These are phyloP conservation scores for Cactoblastis cactorum DNA, from an alignment of 2,888 invertebrate genomes.

Conservation along the genomic window DNA sequence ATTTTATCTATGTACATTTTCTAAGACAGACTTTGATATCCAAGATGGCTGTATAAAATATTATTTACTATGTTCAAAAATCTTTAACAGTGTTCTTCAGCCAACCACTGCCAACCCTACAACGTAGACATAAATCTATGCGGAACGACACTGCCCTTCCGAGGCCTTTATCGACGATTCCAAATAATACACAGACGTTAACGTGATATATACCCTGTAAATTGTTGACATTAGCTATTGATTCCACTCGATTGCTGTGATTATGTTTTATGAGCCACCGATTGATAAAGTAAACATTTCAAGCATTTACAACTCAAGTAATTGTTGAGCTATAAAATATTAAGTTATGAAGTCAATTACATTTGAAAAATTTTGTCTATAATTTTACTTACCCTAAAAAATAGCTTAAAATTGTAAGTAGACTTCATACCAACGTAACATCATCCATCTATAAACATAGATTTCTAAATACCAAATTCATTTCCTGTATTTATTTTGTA, in stretches of 20 bases:
- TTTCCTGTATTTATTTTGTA: neutral
- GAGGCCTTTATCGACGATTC: conserved; percentile 45
- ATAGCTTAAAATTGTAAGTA: too few relatives aligned
- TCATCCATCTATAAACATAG: too few relatives aligned
- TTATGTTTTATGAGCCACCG: conserved; percentile 4
- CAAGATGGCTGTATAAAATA: too few relatives aligned
- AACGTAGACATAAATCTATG: conserved; percentile 64
- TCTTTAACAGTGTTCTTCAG: too few relatives aligned
- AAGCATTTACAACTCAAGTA: neutral
- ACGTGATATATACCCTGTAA: conserved; percentile 14
- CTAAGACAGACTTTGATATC: too few relatives aligned
- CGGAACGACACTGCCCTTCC: conserved; percentile 46
- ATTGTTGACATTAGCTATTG: conserved; percentile 11
- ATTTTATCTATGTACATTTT: too few relatives aligned
- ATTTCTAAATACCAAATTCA: too few relatives aligned
- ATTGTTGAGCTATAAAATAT: neutral
- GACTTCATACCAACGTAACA: too few relatives aligned
- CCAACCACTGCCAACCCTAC: conserved; percentile 23
- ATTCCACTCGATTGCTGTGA: conserved; percentile 12
- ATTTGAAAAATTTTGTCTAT: too few relatives aligned
- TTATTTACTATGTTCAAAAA: too few relatives aligned
- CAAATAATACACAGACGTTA: conserved; percentile 40
- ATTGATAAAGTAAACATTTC: conserved; percentile 1
- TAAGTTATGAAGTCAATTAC: too few relatives aligned
- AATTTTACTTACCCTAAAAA: too few relatives aligned